Evolutionary conservation across 2,888 invertebrate species (phyloP), one percentile per base, ranked within the genome.

Genomic region (Agriotes lineatus): DNA sequence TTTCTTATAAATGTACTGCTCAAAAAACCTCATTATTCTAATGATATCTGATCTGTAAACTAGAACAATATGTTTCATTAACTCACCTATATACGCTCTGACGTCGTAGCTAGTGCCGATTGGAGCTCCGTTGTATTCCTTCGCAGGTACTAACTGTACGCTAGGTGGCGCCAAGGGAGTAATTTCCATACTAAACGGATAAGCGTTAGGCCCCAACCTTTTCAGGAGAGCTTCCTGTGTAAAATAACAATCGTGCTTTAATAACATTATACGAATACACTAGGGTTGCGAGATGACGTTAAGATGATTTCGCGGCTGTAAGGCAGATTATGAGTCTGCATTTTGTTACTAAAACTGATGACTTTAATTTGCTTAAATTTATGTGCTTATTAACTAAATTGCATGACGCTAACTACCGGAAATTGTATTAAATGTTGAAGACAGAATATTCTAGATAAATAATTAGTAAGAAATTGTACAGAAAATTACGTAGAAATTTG

Each of bases 91-190:
- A 81, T 92, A 96, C 73, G 94, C 93, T 79, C 94, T 88, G 52
- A 96, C 90, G 80, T 96, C 96, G 79, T 96, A 96, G 63, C 95
- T 95, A 54, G 95, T 96, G 7, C 96, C 96, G 57, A 96, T 95
- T 0, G 96, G 96, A 0, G 95, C 94, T 0, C 96, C 96, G 73
- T 91, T 92, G 85, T 96, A 96, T 80, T 95, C 93, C 83, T 96
- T 95, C 1, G 96, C 96, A 0, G 96, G 96, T 16, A 95, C 94
- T 74, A 96, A 86, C 81, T 95, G 94, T 44, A 96, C 95, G 78
- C 95, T 95, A 16, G 96, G 96, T n/a, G 96, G 96, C 57, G 95
- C 94, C 74, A 95, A 86, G 33, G 93, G 91, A 1, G 94, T 92
- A 74, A 96, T 87, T 81, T 93, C 91, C 86, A 96, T 87, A 68